Base-by-base conservation (phyloP, 1,140 invertebrate genomes). In the Formica selysi region DNA sequence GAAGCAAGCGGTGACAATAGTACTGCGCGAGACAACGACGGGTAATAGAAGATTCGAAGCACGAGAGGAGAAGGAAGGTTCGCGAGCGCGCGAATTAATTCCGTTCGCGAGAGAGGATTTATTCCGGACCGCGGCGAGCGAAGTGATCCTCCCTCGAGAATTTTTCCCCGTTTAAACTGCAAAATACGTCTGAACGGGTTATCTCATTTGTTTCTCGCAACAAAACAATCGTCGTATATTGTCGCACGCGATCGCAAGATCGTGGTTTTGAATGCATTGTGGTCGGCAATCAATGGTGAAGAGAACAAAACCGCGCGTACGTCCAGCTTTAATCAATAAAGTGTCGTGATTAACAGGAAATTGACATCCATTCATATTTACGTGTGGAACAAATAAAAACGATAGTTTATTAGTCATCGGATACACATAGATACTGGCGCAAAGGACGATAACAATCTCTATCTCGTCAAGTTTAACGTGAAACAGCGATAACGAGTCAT, bases 241-340 rank as follows among this genome's bases (percentile, higher is more conserved):
- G 22, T 54, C 70, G 6, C 11, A 13, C 13, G 44, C 44, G 36
- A 71, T 81, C 67, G 29, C 19, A 64, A 71, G 67, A 7, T 67
- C 32, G 19, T 51, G 44, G 48, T 29, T 32, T 32, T 80, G 44
- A 80, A 38, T 64, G n/a, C 76, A 41, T 41, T 54, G 76, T 10
- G 76, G 48, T 57, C n/a, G 78, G 19, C 79, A 48, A 71, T 71
- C 79, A 73, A 59, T 61, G 68, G 19, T 38, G 57, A 59, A 44
- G 22, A n/a, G 38, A 61, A 81, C 54, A 83, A 83, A 61, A 71
- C 36, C 57, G 26, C 73, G 71, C 36, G 67, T 73, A 83, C 48
- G 48, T 83, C 73, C 68, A 36, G 54, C 26, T 83, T 83, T 73
- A 83, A 81, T 83, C 68, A 83, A 83, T 83, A 83, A 83, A 83